Percentiles rank a stretch among this genome's conserved stretches.
These are phyloP conservation scores for Nilaparvata lugens DNA, from an alignment of 1,140 invertebrate genomes.

Conservation along the genomic window DNA sequence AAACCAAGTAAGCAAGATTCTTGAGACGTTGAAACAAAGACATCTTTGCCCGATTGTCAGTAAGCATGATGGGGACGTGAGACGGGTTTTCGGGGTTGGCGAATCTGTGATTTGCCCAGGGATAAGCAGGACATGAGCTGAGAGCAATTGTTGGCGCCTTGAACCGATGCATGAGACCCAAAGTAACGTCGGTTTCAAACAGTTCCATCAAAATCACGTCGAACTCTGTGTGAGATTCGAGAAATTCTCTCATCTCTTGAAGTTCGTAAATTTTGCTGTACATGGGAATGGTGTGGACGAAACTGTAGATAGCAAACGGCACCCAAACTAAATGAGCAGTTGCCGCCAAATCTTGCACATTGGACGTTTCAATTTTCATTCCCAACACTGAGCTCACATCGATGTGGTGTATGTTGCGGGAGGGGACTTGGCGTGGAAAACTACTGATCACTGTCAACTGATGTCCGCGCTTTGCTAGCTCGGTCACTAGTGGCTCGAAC, in stretches of 20 bases:
- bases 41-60: conserved; percentile 13
- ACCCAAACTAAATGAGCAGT: conserved; percentile 22
- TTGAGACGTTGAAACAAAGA: conserved; percentile 19
- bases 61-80: conserved; percentile 20
- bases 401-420: conserved; percentile 21
- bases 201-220: conserved; percentile 24
- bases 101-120: conserved; percentile 44
- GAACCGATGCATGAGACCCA: conserved; percentile 29
- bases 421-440: conserved; percentile 27
- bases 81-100: conserved; percentile 22
- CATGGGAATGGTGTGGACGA: background rate
- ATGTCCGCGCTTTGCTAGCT: conserved; percentile 31
- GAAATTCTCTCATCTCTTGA: conserved; percentile 8
- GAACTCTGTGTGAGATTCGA: conserved; percentile 16
- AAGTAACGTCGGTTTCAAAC: conserved; percentile 20
- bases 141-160: conserved; percentile 44
- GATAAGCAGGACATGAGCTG: conserved; percentile 44
- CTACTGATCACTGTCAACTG: conserved; percentile 29
- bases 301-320: background rate
- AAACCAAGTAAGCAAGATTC: conserved; percentile 10
- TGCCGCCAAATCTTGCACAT: conserved; percentile 35
- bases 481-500: conserved; percentile 29
- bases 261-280: background rate
- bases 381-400: background rate
- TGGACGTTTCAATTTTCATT: background rate